Evolutionary conservation across 2,113 vertebrate genomes (phyloP), one percentile per base, ranked within the genome.

Genomic region (Hyperopisus bebe): DNA sequence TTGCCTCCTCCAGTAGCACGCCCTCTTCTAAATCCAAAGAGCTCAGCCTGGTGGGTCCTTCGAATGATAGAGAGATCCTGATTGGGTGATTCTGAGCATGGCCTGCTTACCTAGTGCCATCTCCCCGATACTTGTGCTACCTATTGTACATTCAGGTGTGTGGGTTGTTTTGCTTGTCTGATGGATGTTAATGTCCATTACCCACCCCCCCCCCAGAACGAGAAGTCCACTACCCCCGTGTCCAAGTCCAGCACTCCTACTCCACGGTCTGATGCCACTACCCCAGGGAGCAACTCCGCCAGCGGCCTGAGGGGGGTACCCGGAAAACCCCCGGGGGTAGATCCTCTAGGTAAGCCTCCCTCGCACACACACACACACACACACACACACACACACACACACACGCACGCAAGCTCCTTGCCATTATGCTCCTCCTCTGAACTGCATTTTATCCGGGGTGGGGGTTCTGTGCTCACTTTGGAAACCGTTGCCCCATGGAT

Each of bases 1-100:
- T 99, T 92, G 98, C 98, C 4, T 99, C 98, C 31, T 99, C 98
- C 51, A 99, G 98, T 92, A 99, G 98, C 94, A 99, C 98, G 90
- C 98, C 98, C 88, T 99, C 98, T 90, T 99, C 98, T 91, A 99
- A 99, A 95, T 98, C 97, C 96, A 99, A 99, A 97, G 98, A 99
- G 96, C 97, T 98, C 93, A 97, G 97, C 95, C 98, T 98, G 97
- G 98, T 99, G 97, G 97, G 97, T 27, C 46, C 5, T 27, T 46
- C 1, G 13, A 35, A 35, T 24, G 53, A 31, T 88, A 39, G 39
- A 4, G 47, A 53, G 85, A 19, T 21, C 84, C 84, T 53, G 13
- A 86, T 51, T 51, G 47, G 84, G 24, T 51, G 48, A 19, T 19
- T 51, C 85, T 55, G 31, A 42, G 47, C 58, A 74, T 24, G 21